Evolutionary conservation across 2,113 vertebrate species (phyloP).

Genomic region (Elephas maximus): DNA sequence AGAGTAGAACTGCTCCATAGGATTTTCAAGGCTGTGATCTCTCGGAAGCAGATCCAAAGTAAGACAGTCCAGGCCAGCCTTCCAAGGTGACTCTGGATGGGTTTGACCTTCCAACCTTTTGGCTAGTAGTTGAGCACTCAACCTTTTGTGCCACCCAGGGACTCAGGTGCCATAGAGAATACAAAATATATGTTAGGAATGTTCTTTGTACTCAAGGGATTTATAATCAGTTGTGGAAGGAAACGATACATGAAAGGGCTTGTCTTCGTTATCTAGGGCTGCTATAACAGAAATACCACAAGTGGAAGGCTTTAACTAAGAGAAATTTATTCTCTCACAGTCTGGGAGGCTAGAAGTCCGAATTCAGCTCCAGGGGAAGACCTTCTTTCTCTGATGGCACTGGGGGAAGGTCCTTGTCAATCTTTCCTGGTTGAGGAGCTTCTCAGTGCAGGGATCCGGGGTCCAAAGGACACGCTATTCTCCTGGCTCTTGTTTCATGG

Average conservation of each 20-base stretch:
- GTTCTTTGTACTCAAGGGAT: neutral
- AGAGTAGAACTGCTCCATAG: neutral
- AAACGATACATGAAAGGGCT: neutral
- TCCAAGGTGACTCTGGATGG: neutral
- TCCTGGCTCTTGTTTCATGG: too few species aligned
- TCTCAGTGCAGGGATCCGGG: too few species aligned
- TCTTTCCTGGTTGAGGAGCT: too few species aligned
- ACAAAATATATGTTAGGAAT: neutral
- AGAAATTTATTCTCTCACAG: too few species aligned
- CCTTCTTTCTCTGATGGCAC: too few species aligned
- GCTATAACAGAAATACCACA: too few species aligned
- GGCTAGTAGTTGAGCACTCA: neutral
- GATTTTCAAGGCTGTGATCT: neutral
- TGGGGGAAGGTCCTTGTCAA: too few species aligned
- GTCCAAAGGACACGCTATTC: too few species aligned
- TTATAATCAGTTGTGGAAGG: neutral
- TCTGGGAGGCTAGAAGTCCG: too few species aligned
- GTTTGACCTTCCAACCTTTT: neutral
- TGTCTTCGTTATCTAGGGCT: too few species aligned
- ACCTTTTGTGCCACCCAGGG: neutral
- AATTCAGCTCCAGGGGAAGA: too few species aligned
- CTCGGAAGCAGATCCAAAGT: neutral
- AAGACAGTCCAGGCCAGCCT: neutral
- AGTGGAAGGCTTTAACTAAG: too few species aligned
- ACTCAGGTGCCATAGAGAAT: neutral